Evolutionary conservation across 2,113 vertebrate species (phyloP), one percentile per base, ranked within the genome.

Genomic region (Apistogramma diplotaenia): DNA sequence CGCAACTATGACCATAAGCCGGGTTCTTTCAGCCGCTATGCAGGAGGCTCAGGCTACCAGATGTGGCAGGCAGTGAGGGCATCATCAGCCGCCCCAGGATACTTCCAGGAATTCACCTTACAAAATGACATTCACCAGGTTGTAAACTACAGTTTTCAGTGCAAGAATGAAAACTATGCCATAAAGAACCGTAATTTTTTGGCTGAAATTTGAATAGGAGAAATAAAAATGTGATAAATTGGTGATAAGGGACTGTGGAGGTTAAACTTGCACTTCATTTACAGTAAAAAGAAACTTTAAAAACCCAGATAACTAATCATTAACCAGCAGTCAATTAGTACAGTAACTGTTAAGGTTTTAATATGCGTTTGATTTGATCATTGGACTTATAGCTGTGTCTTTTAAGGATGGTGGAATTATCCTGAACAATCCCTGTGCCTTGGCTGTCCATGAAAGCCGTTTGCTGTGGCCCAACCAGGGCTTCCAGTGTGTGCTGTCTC

Each of bases 101-200:
- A 95, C 89, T 95, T 95, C 84, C 89, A 93, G 82, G 94, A 95
- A 91, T 95, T 93, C 62, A 35, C 89, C 10, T 81, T 95, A 6
- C 87, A 94, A 60, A 93, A 91, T 18, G 93, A 95, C 86, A 94
- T 96, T 82, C 95, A 96, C 74, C 95, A 96, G 93, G 95, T 95
- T 71, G 31, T 76, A 76, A 53, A 51, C 4, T 21, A 43, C 8
- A 25, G 3, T 40, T 58, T 67, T 33, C 5, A 27, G 6, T 21
- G 11, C 2, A 31, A 35, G 8, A 61, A 25, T 55, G 7, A 76
- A 61, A 67, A 49, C 6, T 49, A 18, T 18, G 16, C 46, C 5
- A 49, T 49, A 18, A 46, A 46, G 15, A 6, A 16, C 43, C 5
- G 15, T 16, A 5, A 16, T 46, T 46, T 51, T 70, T 70, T 70